Base-by-base conservation (phyloP, 2,113 vertebrate genomes). In the rat (Rattus norvegicus) region DNA sequence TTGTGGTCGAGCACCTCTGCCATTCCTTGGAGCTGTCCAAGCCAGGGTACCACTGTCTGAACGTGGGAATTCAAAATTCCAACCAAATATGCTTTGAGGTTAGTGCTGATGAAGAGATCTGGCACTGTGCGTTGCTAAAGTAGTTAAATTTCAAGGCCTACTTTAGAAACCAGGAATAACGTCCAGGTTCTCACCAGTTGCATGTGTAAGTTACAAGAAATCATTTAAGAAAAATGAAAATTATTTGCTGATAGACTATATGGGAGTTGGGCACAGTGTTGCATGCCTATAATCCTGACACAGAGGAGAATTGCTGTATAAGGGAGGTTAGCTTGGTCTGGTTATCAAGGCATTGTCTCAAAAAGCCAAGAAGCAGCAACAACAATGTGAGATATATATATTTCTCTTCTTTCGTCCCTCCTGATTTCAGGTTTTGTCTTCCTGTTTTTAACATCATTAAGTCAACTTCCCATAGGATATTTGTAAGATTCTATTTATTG, bases 41-140 rank as follows among this genome's bases (percentile, higher is more conserved):
- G 84, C 89, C 83, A 95, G 59, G 91, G 69, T 94, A 17, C 83
- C 87, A 63, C 88, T 95, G 95, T 77, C 67, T 92, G 9, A 83
- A 90, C 89, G 69, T 47, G 67, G 80, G 85, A 92, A 91, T 95
- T 97, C 92, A 77, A 49, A 85, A 94, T 88, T 95, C 63, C 63
- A 95, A 54, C 72, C 70, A 17, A 90, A 47, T 20, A 61, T 72
- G 20, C 56, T 88, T 96, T 96, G 63, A 13, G n/a, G 63, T 69
- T 87, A 80, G 72, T 59, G 52, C 11, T 85, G 1, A 24, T 93
- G 24, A 72, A 33, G 49, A 91, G 43, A 54, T 77, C 65, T 88
- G 54, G 19, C 61, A 17, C 24, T 67, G 22, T 17, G 54, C 28
- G 77, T 90, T 39, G 26, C 79, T 79, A 33, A 89, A 80, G n/a